Conservation (phyloP, 1,140 invertebrate genomes). For the Rhopalosiphum maidis region DNA sequence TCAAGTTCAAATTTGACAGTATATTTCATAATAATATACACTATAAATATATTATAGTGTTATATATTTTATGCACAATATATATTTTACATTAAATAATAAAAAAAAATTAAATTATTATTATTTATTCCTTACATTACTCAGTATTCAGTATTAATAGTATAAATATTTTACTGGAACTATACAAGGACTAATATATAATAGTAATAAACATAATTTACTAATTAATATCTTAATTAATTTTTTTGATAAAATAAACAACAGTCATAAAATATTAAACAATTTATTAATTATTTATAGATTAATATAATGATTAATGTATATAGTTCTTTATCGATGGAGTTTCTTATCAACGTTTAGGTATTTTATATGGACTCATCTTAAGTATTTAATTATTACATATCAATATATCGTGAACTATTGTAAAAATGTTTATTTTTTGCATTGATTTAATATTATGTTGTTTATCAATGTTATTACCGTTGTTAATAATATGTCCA, state of each 20-base stretch:
- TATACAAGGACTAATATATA: neutral
- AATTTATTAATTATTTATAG: conserved; percentile 8
- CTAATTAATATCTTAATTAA: neutral
- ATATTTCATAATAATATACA: neutral
- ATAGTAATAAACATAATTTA: neutral
- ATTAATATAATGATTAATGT: neutral
- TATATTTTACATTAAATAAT: neutral
- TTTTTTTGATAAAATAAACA: neutral
- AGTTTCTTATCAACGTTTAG: neutral
- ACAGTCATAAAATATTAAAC: neutral
- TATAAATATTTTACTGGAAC: neutral
- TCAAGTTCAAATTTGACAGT: neutral
- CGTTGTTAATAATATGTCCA: neutral
- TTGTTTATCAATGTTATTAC: neutral
- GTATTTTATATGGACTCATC: neutral
- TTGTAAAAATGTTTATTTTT: neutral
- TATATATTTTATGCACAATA: neutral
- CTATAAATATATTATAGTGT: neutral
- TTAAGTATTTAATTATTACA: neutral
- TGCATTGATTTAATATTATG: neutral
- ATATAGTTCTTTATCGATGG: neutral
- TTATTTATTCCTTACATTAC: neutral
- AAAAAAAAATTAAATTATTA: neutral
- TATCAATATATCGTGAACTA: neutral
- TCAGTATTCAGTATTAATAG: neutral